These are phyloP conservation scores for Drosophila ficusphila DNA, from an alignment of 1,140 invertebrate genomes.

Conservation along the genomic window DNA sequence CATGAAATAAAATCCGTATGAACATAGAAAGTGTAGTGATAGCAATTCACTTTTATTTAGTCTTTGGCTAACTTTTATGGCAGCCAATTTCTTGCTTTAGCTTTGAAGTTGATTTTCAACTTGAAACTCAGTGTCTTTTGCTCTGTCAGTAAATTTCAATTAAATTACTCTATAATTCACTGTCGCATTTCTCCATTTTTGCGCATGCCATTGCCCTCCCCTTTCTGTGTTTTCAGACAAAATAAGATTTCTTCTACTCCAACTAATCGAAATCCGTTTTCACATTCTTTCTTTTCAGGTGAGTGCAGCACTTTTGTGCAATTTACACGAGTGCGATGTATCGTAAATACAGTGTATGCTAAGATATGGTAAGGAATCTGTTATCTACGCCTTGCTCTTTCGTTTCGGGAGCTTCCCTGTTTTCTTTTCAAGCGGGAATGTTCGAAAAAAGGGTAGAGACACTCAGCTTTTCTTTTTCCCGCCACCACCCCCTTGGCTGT, in stretches of 20 bases:
- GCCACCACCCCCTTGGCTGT: not conserved
- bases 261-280: conserved; percentile 23
- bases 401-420: conserved; percentile 4
- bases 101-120: conserved; percentile 13
- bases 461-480: no score
- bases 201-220: not conserved
- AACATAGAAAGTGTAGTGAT: not conserved
- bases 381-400: conserved; percentile 9
- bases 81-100: conserved; percentile 29
- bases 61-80: conserved; percentile 14
- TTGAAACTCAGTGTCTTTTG: not conserved
- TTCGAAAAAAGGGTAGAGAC: not conserved
- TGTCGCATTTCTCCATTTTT: not conserved
- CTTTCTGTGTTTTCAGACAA: not conserved
- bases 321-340: not conserved
- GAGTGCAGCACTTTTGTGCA: conserved; percentile 14
- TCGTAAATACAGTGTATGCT: conserved; percentile 3
- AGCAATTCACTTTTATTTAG: conserved; percentile 38
- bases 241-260: not conserved
- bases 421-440: not conserved
- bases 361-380: conserved; percentile 38
- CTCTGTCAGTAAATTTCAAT: no score
- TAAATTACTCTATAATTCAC: not conserved
- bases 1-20: not conserved
- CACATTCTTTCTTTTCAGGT: conserved; percentile 40